Percentiles rank a stretch among this genome's conserved stretches.
phyloP scores from a whole-genome alignment of 2,113 vertebrate genomes.

The Drymodes brunneopygia region DNA sequence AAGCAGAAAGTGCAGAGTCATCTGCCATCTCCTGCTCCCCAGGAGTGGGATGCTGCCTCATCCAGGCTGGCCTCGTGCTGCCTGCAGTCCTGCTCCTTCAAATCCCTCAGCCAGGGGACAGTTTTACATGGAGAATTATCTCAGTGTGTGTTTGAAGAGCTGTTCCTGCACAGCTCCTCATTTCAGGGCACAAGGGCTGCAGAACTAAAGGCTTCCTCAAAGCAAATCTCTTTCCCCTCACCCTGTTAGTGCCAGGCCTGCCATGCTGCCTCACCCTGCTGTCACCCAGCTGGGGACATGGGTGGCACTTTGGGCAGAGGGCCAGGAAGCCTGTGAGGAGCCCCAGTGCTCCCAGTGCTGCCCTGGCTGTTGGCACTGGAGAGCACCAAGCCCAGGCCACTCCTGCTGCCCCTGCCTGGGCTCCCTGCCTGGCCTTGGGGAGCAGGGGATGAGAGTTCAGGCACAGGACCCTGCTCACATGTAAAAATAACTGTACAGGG shows the following conservation, averaged over 20 bases:
- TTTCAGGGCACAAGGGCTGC: rapidly evolving
- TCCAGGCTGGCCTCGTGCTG: neutral
- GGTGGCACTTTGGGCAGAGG: neutral
- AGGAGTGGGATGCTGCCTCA: neutral
- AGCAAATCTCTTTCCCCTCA: neutral
- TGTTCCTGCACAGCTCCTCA: neutral
- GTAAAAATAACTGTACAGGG: neutral
- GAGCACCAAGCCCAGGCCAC: rapidly evolving
- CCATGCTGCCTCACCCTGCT: neutral
- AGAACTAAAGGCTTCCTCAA: neutral
- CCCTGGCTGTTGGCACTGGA: neutral
- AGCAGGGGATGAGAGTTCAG: neutral
- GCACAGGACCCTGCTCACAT: neutral
- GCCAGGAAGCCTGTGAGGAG: neutral
- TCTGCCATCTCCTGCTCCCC: neutral
- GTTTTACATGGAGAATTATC: neutral
- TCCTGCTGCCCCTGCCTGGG: neutral
- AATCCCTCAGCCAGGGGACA: neutral
- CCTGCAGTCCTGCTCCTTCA: neutral
- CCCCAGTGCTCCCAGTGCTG: neutral
- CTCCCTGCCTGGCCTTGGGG: rapidly evolving
- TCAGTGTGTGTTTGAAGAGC: neutral
- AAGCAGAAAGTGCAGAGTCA: neutral
- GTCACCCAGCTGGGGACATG: neutral
- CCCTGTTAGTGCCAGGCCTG: neutral